phyloP scores from a whole-genome alignment of 92 coral and sea anemone species.

The Epizoanthus stellaris region DNA sequence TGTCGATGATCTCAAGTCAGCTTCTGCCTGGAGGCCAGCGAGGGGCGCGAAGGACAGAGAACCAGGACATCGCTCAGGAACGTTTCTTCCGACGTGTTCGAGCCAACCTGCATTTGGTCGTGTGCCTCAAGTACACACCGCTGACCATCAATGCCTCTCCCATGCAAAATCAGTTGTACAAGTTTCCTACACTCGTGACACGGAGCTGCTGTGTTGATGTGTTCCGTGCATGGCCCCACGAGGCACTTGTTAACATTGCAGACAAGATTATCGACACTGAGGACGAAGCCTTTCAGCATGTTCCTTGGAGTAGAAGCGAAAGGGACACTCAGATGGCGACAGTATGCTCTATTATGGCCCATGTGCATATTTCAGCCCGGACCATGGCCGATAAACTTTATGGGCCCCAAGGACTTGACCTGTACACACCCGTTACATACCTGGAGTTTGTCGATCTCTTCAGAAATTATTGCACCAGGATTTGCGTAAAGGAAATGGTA shows the following conservation, averaged over 20 bases:
- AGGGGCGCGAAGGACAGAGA: slow-evolving; percentile 82
- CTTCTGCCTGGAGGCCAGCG: slow-evolving; percentile 94
- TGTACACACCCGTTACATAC: slow-evolving; percentile 87
- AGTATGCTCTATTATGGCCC: slow-evolving; percentile 90
- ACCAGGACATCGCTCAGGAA: slow-evolving; percentile 91
- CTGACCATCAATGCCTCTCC: slow-evolving; percentile 54
- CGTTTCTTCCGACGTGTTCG: slow-evolving; percentile 96
- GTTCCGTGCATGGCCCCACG: slow-evolving; percentile 88
- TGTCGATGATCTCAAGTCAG: slow-evolving; percentile 83
- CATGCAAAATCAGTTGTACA: slow-evolving; percentile 61
- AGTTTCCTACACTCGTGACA: slow-evolving; percentile 79
- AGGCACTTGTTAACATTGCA: slow-evolving; percentile 82
- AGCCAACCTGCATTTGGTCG: slow-evolving; percentile 84
- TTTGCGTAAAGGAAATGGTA: slow-evolving; percentile 89
- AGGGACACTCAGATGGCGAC: slow-evolving; percentile 65
- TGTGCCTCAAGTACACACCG: slow-evolving; percentile 72
- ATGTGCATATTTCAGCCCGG: slow-evolving; percentile 84
- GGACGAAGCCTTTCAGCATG: slow-evolving; percentile 56
- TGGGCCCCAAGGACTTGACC: slow-evolving; percentile 71
- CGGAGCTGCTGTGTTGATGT: slow-evolving; percentile 90
- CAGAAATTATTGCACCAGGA: slow-evolving; percentile 71
- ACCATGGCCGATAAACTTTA: slow-evolving; percentile 70
- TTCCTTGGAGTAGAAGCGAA: slow-evolving; percentile 68
- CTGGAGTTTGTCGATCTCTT: slow-evolving; percentile 89
- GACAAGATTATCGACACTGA: slow-evolving; percentile 67